Conservation (phyloP, 2,888 invertebrate species). For the Amphipoea oculea region DNA sequence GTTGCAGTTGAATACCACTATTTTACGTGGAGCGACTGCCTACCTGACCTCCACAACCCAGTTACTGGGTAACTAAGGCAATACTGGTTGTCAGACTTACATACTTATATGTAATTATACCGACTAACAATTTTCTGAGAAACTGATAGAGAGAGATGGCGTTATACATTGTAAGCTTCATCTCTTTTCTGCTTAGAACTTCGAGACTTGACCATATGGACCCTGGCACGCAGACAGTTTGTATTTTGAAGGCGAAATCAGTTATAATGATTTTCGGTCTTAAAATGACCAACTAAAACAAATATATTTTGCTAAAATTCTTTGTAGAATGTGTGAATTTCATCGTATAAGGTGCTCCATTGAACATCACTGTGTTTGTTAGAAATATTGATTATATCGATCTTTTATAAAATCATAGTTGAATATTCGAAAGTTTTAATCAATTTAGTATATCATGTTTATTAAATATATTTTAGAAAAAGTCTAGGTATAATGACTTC, state of each 20-base stretch:
- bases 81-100: no score
- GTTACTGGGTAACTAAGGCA: no score
- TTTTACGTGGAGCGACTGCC: no score
- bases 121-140: background rate
- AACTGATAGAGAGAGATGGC: conserved; percentile 3
- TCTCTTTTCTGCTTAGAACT: conserved; percentile 2
- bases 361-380: conserved; percentile 13
- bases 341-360: conserved; percentile 24
- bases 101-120: background rate
- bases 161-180: background rate
- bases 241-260: background rate
- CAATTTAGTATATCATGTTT: conserved; percentile 24
- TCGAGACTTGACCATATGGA: background rate
- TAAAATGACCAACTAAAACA: background rate
- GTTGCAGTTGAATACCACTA: background rate
- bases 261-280: background rate
- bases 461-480: conserved; percentile 26
- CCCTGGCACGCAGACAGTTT: background rate
- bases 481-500: conserved; percentile 14
- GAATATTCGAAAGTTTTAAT: conserved; percentile 36
- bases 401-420: conserved; percentile 27
- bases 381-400: conserved; percentile 6
- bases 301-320: conserved; percentile 28
- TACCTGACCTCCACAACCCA: no score
- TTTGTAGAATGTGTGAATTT: conserved; percentile 15